Evolutionary conservation across 2,113 vertebrate genomes (phyloP).

Genomic region (Cheirogaleus medius): DNA sequence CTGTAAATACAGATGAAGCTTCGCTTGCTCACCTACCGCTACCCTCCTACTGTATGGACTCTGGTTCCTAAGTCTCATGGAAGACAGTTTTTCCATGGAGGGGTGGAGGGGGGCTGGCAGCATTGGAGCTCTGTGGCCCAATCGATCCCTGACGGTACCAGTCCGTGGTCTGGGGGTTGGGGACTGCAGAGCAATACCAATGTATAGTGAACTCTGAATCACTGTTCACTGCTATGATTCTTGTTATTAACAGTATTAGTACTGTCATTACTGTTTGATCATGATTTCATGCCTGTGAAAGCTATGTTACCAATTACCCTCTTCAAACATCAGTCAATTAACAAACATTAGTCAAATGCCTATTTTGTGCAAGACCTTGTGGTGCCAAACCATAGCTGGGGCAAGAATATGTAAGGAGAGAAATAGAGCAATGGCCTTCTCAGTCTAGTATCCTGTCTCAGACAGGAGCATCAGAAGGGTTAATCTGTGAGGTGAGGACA

Average conservation of each 20-base stretch:
- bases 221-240: not conserved
- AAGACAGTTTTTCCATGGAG: no score
- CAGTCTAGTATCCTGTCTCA: not conserved
- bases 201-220: not conserved
- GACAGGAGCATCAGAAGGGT: not conserved
- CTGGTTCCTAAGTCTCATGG: no score
- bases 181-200: not conserved
- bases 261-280: not conserved
- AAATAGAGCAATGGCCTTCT: not conserved
- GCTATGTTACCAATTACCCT: not conserved
- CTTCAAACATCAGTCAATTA: not conserved
- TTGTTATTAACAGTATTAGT: not conserved
- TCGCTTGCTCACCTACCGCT: no score
- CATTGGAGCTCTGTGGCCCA: no score
- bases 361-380: not conserved
- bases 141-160: no score
- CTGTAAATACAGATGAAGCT: no score
- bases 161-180: no score
- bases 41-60: no score
- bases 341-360: not conserved
- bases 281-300: constrained; percentile 6
- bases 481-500: not conserved
- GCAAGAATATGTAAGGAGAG: not conserved
- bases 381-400: not conserved
- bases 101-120: no score